Base-by-base conservation (phyloP, 2,797 vertebrate genomes). In the Distichodus sexfasciatus region DNA sequence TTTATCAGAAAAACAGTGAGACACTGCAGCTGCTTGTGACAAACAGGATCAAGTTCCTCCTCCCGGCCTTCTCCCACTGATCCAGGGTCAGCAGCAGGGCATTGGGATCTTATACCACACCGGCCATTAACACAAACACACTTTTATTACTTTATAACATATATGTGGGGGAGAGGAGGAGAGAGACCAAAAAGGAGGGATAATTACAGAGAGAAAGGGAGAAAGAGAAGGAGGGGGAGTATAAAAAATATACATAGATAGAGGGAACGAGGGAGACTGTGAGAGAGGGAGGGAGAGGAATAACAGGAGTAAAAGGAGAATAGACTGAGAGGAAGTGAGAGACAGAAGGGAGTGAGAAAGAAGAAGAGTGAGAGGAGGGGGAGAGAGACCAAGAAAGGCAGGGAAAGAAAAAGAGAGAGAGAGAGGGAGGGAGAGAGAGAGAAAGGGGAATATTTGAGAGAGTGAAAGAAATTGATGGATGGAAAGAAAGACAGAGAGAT, bases 351-450 rank as follows among this genome's bases (percentile, higher is more conserved):
- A n/a, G n/a, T n/a, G n/a, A n/a, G n/a, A n/a, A n/a, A n/a, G n/a
- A n/a, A n/a, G n/a, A n/a, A n/a, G n/a, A n/a, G n/a, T n/a, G n/a
- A n/a, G n/a, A 10, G 4, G 5, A 4, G 19, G 1, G 9, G 1
- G 6, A 44, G 2, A 44, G 17, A 21, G n/a, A 0, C 2, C 7
- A 7, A 9, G 38, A 50, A 33, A 31, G 41, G 53, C 59, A 78
- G 77, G 77, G 72, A 80, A 72, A 43, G 4, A 51, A 79, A 82
- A 84, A 85, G 84, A 81, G 78, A 83, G 85, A 85, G 86, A 26
- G 12, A 12, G 23, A 60, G 38, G 24, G 19, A 60, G 23, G 43
- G 23, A 63, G 51, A 55, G 28, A 51, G 47, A 51, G 47, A 51
- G 17, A 21, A 23, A 51, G 48, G 14, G 50, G 14, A 11, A 10